A percentile compares a stretch with the other conserved stretches of the same genome.
Evolutionary conservation across 2,113 vertebrate species (phyloP).

Genomic region (Sceloporus tristichus): DNA sequence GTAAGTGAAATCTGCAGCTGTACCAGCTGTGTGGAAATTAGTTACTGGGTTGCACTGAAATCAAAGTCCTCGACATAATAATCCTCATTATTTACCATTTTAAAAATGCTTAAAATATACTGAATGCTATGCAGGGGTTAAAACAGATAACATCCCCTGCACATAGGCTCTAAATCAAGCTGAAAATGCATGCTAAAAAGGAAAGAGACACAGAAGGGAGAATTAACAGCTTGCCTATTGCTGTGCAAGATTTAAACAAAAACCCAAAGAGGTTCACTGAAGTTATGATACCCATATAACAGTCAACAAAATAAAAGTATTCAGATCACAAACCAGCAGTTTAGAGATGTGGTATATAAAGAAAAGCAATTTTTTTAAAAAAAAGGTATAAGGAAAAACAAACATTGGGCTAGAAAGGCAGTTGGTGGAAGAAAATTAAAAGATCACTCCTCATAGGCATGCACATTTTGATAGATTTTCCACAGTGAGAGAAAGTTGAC

Average conservation of each 20-base stretch:
- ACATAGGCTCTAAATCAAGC: neutral
- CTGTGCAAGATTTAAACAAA: neutral
- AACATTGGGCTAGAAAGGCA: neutral
- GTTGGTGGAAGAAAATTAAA: neutral
- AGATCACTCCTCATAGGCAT: neutral
- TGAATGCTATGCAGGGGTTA: neutral
- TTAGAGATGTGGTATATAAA: too few relatives aligned
- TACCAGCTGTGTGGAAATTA: neutral
- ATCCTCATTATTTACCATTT: constrained; percentile 35
- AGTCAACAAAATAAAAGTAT: neutral
- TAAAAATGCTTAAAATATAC: constrained; percentile 28
- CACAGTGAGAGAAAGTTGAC: too few relatives aligned
- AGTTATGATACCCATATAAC: neutral
- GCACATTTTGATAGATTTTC: too few relatives aligned
- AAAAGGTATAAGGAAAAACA: neutral
- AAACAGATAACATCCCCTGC: neutral
- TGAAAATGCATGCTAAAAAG: neutral
- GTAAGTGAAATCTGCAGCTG: neutral
- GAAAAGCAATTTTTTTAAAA: neutral
- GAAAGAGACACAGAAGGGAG: neutral
- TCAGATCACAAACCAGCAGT: neutral
- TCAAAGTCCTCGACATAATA: constrained; percentile 8
- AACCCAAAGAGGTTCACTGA: neutral
- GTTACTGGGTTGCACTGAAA: neutral
- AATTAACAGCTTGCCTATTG: neutral